Conservation (phyloP, 1,140 invertebrate genomes). For the Drosophila rhopaloa region DNA sequence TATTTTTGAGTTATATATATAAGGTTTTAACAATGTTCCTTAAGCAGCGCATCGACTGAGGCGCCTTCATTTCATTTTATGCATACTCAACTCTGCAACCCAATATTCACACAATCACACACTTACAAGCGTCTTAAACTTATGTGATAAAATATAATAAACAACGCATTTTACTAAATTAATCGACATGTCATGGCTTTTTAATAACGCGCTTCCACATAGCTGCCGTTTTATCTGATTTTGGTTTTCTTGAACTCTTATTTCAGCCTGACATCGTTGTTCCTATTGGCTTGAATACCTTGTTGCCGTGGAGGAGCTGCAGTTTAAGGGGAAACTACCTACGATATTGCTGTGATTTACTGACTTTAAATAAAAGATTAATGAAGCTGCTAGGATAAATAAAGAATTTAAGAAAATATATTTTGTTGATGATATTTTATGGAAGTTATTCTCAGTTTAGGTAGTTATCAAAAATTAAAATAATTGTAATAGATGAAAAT, state of each 20-base stretch:
- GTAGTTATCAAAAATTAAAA: too few species aligned
- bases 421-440: too few species aligned
- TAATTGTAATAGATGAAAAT: too few species aligned
- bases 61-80: slow-evolving; percentile 49
- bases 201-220: slow-evolving; percentile 29
- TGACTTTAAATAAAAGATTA: background rate
- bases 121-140: slow-evolving; percentile 53
- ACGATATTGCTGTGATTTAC: slow-evolving; percentile 28
- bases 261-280: slow-evolving; percentile 64
- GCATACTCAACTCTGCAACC: slow-evolving; percentile 45
- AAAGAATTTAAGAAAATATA: background rate
- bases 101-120: slow-evolving; percentile 43
- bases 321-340: background rate
- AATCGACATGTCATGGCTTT: slow-evolving; percentile 20
- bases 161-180: slow-evolving; percentile 50
- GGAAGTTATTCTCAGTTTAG: too few species aligned
- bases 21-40: slow-evolving; percentile 68
- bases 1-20: slow-evolving; percentile 38
- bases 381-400: background rate
- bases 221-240: background rate
- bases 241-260: slow-evolving; percentile 6
- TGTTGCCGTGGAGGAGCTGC: background rate
- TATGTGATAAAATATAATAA: slow-evolving; percentile 73
- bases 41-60: slow-evolving; percentile 39
- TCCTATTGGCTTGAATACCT: slow-evolving; percentile 43